These are phyloP conservation scores for Ctenicera cuprea DNA, from an alignment of 2,888 invertebrate species.

Conservation along the genomic window DNA sequence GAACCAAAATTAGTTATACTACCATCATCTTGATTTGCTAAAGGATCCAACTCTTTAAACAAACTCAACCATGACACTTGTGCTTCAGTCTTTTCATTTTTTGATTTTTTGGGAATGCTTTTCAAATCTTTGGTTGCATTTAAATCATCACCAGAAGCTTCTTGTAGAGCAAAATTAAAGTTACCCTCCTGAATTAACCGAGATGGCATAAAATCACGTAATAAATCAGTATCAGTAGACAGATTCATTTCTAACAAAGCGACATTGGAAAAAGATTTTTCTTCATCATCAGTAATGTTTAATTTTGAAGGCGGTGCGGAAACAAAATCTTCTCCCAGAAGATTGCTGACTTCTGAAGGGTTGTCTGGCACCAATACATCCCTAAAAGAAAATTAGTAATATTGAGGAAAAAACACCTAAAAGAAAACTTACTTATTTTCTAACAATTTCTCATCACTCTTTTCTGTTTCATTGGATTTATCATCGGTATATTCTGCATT, in stretches of 20 bases:
- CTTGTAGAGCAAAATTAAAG: constrained; percentile 62
- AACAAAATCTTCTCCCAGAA: constrained; percentile 68
- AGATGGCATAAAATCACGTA: constrained; percentile 70
- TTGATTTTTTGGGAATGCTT: constrained; percentile 49
- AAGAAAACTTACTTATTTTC: constrained; percentile 46
- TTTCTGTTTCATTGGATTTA: constrained; percentile 53
- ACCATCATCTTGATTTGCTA: constrained; percentile 85
- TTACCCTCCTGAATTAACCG: constrained; percentile 68
- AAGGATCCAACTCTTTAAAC: constrained; percentile 94
- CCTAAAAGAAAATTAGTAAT: constrained; percentile 16
- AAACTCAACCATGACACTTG: constrained; percentile 86
- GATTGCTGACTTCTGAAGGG: constrained; percentile 59
- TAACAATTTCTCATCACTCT: constrained; percentile 41
- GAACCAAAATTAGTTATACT: constrained; percentile 9
- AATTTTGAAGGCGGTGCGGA: constrained; percentile 50
- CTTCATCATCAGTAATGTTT: constrained; percentile 47
- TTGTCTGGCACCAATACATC: constrained; percentile 38
- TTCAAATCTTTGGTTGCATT: constrained; percentile 56
- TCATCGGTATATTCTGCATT: constrained; percentile 80
- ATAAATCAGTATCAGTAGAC: constrained; percentile 62
- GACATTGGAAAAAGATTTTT: constrained; percentile 61
- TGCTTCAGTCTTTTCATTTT: constrained; percentile 63
- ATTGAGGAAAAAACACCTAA: too few species aligned
- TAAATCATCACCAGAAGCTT: constrained; percentile 54
- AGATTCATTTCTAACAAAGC: constrained; percentile 67